Evolutionary conservation across 2,888 invertebrate species (phyloP), one percentile per base, ranked within the genome.

Genomic region (Fragum whitleyi): DNA sequence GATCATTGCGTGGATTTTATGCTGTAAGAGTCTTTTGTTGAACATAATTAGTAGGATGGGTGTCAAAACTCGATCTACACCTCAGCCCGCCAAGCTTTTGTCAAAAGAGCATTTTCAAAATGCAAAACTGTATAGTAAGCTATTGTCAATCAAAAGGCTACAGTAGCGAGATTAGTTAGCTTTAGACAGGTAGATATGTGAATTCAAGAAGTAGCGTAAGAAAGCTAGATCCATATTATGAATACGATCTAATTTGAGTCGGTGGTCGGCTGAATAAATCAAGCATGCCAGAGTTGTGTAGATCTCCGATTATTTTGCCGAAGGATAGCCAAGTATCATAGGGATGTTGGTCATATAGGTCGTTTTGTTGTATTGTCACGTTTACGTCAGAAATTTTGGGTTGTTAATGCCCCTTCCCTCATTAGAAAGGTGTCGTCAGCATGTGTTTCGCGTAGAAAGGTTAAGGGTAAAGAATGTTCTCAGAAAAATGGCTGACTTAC

Each of bases 401-500:
- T 85, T 29, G 57, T 81, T n/a, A 76, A 74, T 47, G 85, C 77
- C 0, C 68, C 72, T 19, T 77, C 77, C 11, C 74, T 71, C 1
- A 77, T 79, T 7, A 71, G 76, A 47, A 74, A 61, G 26, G 14
- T 84, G 11, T 42, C 78, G 57, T 59, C 57, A 21, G 72, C 75
- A 21, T 81, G 79, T 74, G 67, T 79, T 7, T n/a, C 36, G 6
- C 81, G 81, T 72, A 70, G 76, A n/a, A 51, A 74, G 6, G 23
- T 59, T 0, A 72, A 57, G 9, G 14, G 69, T 19, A 23, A 29
- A 5, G 62, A 65, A 2, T 51, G 42, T 14, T 42, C 75, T 47
- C 81, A 84, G 53, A 73, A 79, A n/a, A 51, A 81, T 84, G 84
- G 69, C 81, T 1, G 53, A 59, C 23, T 47, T 84, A 39, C 85